phyloP scores from a whole-genome alignment of 2,797 vertebrate genomes.

The Picus viridis region DNA sequence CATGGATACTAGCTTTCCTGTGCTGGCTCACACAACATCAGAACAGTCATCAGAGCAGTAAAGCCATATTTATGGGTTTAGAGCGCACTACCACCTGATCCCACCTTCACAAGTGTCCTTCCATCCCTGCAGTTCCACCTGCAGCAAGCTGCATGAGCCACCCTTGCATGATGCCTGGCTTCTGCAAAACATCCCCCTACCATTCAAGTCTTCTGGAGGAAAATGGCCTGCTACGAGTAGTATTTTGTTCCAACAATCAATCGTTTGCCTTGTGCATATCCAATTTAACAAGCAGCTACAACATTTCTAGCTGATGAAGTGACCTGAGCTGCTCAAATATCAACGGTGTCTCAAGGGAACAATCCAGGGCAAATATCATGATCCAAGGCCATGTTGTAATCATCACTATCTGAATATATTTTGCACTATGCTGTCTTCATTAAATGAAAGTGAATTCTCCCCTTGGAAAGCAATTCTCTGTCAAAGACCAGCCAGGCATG shows the following conservation, averaged over 20 bases:
- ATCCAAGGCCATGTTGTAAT: background rate
- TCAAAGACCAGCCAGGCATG: background rate
- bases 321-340: background rate
- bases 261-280: rapidly evolving
- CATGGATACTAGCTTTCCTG: background rate
- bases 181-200: background rate
- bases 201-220: background rate
- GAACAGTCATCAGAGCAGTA: background rate
- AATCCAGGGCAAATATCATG: background rate
- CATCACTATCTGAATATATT: background rate
- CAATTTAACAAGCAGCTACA: background rate
- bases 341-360: background rate
- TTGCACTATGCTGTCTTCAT: background rate
- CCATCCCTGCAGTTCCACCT: background rate
- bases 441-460: background rate
- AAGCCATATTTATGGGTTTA: background rate
- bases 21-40: background rate
- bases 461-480: background rate
- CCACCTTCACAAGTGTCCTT: background rate
- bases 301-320: background rate
- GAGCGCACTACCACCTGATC: background rate
- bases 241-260: background rate
- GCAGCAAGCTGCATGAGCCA: background rate
- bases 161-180: rapidly evolving
- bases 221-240: background rate